Base-by-base conservation (phyloP, 2,113 vertebrate genomes). In the Lepisosteus oculatus region DNA sequence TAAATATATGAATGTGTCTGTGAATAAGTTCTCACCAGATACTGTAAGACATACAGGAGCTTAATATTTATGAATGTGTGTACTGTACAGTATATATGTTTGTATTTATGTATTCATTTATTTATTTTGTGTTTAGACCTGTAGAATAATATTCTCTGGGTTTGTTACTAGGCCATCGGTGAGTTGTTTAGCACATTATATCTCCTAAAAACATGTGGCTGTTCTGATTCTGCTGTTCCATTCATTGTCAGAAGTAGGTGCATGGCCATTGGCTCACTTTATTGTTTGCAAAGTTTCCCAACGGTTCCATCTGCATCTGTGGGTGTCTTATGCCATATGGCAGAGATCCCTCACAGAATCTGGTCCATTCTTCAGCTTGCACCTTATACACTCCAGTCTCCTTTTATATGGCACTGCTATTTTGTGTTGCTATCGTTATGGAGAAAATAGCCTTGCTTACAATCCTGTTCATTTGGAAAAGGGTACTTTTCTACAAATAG, bases 291-390 rank as follows among this genome's bases (percentile, higher is more conserved):
- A 82, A 89, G 91, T 90, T 80, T 91, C 89, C 88, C 85, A 87
- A 83, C 81, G 86, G 87, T 88, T 83, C 90, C 88, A 91, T 91
- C 89, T 91, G 90, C 79, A 84, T 89, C 86, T 83, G 83, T 61
- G 81, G 79, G 71, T 80, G 85, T 90, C 85, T 80, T 83, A 81
- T 88, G 89, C 86, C 89, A 89, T 88, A 90, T 93, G 91, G 91
- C 91, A 91, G 78, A 76, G 75, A 83, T 92, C 91, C 91, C 90
- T 88, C 78, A 76, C 79, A 81, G 77, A 88, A 84, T 90, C 90
- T 93, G 91, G 82, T 93, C 92, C 88, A 93, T 93, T 93, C 90
- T 93, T 92, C 65, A 81, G 80, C 82, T 83, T 80, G 81, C 85
- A 62, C 78, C 79, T 75, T 74, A 80, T 82, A 59, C 72, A 80